phyloP scores from a whole-genome alignment of 2,113 vertebrate species.

The Montifringilla adamsi region DNA sequence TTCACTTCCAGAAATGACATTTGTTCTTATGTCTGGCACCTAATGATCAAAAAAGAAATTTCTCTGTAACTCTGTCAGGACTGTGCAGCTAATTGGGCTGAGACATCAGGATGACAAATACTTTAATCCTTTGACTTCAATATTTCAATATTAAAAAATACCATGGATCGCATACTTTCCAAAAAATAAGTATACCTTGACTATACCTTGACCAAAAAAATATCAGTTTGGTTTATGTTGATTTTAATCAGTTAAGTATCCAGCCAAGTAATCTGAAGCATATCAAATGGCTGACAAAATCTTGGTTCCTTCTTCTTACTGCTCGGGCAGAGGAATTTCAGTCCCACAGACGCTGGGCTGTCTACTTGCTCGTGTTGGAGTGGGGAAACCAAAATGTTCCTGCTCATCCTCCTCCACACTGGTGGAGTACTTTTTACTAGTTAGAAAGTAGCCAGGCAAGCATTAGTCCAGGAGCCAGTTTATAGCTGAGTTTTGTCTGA shows the following conservation, averaged over 20 bases:
- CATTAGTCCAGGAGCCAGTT: not conserved
- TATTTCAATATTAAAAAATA: not conserved
- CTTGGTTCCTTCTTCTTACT: not conserved
- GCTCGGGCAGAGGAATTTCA: not conserved
- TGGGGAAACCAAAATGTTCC: not conserved
- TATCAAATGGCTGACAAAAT: not conserved
- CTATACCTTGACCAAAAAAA: not conserved
- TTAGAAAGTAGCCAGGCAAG: not conserved
- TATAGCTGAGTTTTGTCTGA: accelerated
- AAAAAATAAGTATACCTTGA: not conserved
- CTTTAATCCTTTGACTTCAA: not conserved
- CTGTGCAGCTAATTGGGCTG: not conserved
- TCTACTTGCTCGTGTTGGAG: accelerated
- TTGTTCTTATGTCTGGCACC: not conserved
- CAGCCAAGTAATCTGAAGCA: not conserved
- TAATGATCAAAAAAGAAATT: not conserved
- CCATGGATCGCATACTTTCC: not conserved
- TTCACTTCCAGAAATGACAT: not conserved
- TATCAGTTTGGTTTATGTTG: not conserved
- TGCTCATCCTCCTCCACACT: not conserved
- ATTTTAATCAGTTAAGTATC: not conserved
- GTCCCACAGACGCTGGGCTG: not conserved
- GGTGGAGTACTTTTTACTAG: not conserved
- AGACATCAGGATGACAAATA: not conserved
- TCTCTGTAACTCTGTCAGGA: not conserved